These are phyloP conservation scores for Camponotus floridanus DNA, from an alignment of 1,140 invertebrate species.

Conservation along the genomic window DNA sequence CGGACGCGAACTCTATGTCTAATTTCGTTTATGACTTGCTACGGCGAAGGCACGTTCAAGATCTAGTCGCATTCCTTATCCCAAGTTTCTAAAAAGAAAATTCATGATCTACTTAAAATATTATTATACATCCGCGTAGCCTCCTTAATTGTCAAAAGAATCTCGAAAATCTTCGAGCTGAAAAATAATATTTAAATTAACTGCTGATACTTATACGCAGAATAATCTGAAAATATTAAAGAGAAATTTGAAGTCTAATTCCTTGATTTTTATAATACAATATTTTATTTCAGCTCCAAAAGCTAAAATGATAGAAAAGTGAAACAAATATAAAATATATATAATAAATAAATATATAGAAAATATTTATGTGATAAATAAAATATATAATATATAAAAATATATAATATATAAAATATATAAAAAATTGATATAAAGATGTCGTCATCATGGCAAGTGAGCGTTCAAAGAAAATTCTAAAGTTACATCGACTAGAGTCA, in stretches of 20 bases:
- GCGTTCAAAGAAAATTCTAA: slow-evolving; percentile 1
- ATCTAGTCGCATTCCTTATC: not conserved
- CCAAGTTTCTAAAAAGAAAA: not conserved
- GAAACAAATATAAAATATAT: not conserved
- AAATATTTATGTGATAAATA: too few species aligned
- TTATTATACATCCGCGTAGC: not conserved
- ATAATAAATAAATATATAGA: too few species aligned
- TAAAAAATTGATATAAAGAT: slow-evolving; percentile 13
- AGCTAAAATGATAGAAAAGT: not conserved
- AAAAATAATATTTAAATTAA: not conserved
- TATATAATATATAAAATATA: too few species aligned
- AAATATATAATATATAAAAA: too few species aligned
- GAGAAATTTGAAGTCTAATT: not conserved
- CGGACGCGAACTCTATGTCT: slow-evolving; percentile 36
- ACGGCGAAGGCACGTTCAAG: not conserved
- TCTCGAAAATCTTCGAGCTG: not conserved
- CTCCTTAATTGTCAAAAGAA: not conserved
- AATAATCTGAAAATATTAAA: not conserved
- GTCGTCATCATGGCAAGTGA: not conserved
- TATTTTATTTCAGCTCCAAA: not conserved
- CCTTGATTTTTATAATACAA: not conserved
- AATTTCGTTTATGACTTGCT: slow-evolving; percentile 46
- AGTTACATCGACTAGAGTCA: slow-evolving; percentile 9
- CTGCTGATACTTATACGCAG: not conserved
- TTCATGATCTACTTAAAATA: not conserved